Evolutionary conservation across 2,888 invertebrate genomes (phyloP).

Genomic region (Erebia ligea): DNA sequence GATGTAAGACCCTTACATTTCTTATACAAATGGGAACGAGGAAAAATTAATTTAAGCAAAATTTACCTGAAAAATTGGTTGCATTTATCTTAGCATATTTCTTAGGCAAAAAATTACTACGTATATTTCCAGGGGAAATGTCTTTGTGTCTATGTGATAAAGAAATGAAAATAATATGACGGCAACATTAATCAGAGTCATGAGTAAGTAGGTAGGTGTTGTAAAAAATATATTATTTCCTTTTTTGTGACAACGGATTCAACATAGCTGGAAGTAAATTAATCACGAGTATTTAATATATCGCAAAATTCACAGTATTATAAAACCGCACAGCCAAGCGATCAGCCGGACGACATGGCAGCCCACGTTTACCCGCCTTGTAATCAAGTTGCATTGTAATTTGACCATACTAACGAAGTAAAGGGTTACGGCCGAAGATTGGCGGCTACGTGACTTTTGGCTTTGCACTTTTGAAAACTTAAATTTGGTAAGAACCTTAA

Average conservation of each 20-base stretch:
- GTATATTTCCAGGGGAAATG: background rate
- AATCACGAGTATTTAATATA: too few relatives aligned
- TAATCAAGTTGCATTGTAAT: too few relatives aligned
- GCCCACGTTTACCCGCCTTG: too few relatives aligned
- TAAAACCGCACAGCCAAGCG: too few relatives aligned
- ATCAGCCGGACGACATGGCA: too few relatives aligned
- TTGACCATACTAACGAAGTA: too few relatives aligned
- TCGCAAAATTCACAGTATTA: too few relatives aligned
- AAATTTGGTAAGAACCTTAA: too few relatives aligned
- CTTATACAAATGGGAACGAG: slow-evolving; percentile 17
- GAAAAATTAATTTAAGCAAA: slow-evolving; percentile 6
- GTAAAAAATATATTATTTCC: background rate
- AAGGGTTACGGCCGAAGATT: too few relatives aligned
- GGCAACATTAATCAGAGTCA: slow-evolving; percentile 1
- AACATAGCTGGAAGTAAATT: background rate
- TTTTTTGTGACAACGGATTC: background rate
- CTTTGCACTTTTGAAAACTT: too few relatives aligned
- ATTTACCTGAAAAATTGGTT: slow-evolving; percentile 19
- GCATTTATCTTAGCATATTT: slow-evolving; percentile 21
- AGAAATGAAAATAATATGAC: background rate
- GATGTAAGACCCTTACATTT: slow-evolving; percentile 10
- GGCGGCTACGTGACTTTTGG: too few relatives aligned
- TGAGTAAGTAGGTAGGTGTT: background rate
- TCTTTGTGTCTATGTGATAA: background rate
- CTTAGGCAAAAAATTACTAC: background rate